Conservation (phyloP, 2,113 vertebrate genomes). For the Halichoerus grypus region DNA sequence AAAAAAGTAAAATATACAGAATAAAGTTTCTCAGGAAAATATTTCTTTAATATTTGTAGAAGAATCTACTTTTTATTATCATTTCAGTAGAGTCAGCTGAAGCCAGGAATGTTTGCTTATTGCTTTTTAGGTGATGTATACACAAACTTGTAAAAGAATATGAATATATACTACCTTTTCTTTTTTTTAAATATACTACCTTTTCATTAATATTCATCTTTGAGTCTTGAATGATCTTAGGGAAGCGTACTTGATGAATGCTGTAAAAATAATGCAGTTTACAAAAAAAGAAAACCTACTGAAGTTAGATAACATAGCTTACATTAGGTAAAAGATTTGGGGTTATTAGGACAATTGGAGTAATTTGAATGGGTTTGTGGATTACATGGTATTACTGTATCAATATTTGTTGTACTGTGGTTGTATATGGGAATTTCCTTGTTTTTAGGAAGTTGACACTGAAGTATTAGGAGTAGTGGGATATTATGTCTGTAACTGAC, state of each 20-base stretch:
- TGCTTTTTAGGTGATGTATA: background rate
- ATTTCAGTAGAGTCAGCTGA: background rate
- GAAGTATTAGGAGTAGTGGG: background rate
- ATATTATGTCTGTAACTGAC: background rate
- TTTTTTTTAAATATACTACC: background rate
- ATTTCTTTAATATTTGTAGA: background rate
- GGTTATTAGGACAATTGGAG: background rate
- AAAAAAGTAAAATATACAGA: constrained; percentile 1
- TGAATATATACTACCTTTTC: background rate
- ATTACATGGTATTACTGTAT: background rate
- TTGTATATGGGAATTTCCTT: background rate
- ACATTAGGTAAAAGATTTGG: background rate
- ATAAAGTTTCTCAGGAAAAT: constrained; percentile 10
- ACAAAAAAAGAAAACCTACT: background rate
- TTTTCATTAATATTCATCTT: constrained; percentile 12
- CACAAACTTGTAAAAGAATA: background rate
- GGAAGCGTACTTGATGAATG: constrained; percentile 22
- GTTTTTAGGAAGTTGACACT: background rate
- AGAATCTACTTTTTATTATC: background rate
- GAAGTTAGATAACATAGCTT: background rate
- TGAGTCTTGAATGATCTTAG: background rate
- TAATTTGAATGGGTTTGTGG: background rate
- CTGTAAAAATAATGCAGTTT: background rate
- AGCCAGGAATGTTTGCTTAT: background rate
- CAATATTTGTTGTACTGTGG: background rate